Evolutionary conservation across 2,113 vertebrate species (phyloP), one percentile per base, ranked within the genome.

Genomic region (Zeus faber): DNA sequence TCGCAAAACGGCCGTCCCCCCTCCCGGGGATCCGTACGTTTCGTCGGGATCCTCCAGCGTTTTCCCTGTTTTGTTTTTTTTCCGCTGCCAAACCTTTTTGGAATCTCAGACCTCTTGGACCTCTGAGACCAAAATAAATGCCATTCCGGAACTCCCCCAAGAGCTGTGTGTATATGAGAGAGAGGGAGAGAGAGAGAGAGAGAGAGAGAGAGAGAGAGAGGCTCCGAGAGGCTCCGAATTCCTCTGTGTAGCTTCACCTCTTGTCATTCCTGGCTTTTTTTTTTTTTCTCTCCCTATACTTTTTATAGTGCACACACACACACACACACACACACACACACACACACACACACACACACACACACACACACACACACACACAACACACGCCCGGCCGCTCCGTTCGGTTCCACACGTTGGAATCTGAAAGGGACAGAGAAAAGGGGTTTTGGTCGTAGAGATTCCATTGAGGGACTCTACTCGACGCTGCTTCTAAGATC

Each of bases 211-310:
- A 55, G 61, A 67, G 46, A 46, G 39, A 9, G 51, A 48, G 26
- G 22, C 20, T 47, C 13, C 39, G 16, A 49, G 40, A 9, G 40
- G 40, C 18, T 20, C 4, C 47, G 48, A 49, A 81, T 76, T 78
- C 75, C 72, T 39, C 66, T 17, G 27, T 71, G 64, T 58, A 54
- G 75, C 82, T 82, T 77, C 77, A 59, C 35, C 59, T 62, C 74
- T 59, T 11, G 74, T 72, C 69, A 76, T 77, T 80, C 76, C 76
- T 70, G 54, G 56, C 53, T 62, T 60, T 54, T 54, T 73, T 72
- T n/a, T n/a, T n/a, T n/a, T n/a, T n/a, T n/a, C n/a, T 50, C 54
- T 41, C 37, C 44, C 44, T 43, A 3, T 69, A 18, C 83, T 81
- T 76, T 80, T 75, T 81, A 72, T 84, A 85, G 79, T 58, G 8